Percentiles rank a stretch among this genome's conserved stretches.
These are phyloP conservation scores for Smutsia temminckii DNA, from an alignment of 2,797 vertebrate species.

Conservation along the genomic window DNA sequence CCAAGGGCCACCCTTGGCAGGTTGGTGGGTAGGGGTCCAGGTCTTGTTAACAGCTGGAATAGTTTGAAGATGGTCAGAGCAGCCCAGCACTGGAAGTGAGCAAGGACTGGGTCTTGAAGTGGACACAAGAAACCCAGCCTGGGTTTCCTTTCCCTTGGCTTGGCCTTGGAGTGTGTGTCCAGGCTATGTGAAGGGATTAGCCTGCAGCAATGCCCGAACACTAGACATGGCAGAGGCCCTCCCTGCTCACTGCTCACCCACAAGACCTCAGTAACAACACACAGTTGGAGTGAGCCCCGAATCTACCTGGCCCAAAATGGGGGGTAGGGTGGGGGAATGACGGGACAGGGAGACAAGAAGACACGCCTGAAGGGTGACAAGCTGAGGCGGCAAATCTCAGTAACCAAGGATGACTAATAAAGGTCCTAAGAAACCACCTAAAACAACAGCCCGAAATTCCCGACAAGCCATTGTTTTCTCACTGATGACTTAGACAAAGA, in stretches of 20 bases:
- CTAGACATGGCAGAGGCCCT: not conserved
- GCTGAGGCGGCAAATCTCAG: not conserved
- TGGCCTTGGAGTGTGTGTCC: not conserved
- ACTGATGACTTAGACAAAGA: not conserved
- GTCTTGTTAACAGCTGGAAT: not conserved
- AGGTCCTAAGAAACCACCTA: not conserved
- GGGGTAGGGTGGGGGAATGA: too few species aligned
- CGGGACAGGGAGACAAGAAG: too few species aligned
- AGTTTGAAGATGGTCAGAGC: not conserved
- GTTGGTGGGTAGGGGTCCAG: not conserved
- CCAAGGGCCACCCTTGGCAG: not conserved
- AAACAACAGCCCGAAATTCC: not conserved
- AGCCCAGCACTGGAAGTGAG: not conserved
- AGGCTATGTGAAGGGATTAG: not conserved
- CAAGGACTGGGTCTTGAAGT: not conserved
- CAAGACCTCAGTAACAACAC: not conserved
- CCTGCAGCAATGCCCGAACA: not conserved
- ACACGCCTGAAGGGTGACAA: not conserved
- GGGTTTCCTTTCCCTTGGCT: not conserved
- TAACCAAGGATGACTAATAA: not conserved
- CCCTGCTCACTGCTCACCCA: not conserved
- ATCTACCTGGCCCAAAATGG: not conserved
- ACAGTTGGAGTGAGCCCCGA: not conserved
- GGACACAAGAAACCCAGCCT: not conserved
- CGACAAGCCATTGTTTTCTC: not conserved